Evolutionary conservation across 2,888 invertebrate species (phyloP).

Genomic region (Chrysolina oricalcia): DNA sequence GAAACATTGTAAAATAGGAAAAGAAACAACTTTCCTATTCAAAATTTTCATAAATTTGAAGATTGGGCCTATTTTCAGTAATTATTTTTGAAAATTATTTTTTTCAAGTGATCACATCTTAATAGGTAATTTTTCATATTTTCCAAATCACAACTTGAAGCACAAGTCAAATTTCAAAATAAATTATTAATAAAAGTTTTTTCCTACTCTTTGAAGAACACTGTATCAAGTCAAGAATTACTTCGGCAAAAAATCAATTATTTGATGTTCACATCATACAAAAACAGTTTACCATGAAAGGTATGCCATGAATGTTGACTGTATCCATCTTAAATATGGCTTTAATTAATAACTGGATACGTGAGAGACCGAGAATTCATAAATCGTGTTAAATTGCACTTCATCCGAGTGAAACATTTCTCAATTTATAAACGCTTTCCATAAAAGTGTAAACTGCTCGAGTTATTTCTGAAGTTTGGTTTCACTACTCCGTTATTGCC

Average conservation of each 20-base stretch:
- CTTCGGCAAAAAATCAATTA: neutral
- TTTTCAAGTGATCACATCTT: too few relatives aligned
- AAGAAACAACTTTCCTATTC: too few relatives aligned
- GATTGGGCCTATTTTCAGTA: too few relatives aligned
- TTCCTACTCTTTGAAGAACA: too few relatives aligned
- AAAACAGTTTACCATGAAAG: neutral
- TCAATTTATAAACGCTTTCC: conserved; percentile 16
- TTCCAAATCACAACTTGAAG: too few relatives aligned
- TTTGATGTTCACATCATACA: neutral
- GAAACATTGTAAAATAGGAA: too few relatives aligned
- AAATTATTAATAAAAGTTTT: too few relatives aligned
- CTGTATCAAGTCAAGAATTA: neutral
- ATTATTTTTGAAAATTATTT: too few relatives aligned
- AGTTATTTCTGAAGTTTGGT: conserved; percentile 17
- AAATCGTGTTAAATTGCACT: conserved; percentile 21
- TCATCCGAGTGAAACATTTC: conserved; percentile 5
- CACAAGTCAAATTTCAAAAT: too few relatives aligned
- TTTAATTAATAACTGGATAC: conserved; percentile 6
- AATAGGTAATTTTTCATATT: too few relatives aligned
- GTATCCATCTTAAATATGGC: neutral
- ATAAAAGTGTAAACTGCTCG: conserved; percentile 17
- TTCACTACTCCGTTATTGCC: conserved; percentile 12
- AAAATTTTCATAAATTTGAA: too few relatives aligned
- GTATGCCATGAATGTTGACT: neutral
- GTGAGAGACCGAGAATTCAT: conserved; percentile 7